Base-by-base conservation (phyloP, 2,888 invertebrate genomes). In the Caradrina clavipalpis region DNA sequence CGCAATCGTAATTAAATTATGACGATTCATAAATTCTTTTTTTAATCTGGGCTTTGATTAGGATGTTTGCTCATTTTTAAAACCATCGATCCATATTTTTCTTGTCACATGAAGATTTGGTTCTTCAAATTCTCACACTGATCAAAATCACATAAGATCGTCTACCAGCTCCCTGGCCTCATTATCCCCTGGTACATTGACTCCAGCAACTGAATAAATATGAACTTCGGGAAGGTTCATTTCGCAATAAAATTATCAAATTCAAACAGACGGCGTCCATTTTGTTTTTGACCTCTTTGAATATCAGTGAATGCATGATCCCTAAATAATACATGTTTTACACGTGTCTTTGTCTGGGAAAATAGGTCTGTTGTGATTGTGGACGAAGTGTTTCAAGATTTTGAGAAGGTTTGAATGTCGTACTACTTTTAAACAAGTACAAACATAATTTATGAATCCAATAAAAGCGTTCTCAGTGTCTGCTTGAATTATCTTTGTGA, bases 141-240 rank as follows among this genome's bases (percentile, higher is more conserved):
- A 68, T 61, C 51, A 5, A 56, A 60, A 21, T 19, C 57, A 39
- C 42, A 35, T 71, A 49, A 6, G 13, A n/a, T 49, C 11, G 22
- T 1, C 19, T 21, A 51, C 45, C 26, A 50, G 5, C 35, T 64
- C 69, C 66, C 57, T 81, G 81, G 55, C 76, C 83, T 22, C 76
- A 74, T 80, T 77, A 69, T 17, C 17, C 22, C 51, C 49, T 26
- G 8, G 74, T 68, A 58, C 82, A 58, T 75, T 78, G 80, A 78
- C 80, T 51, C 45, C 42, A 47, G 39, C 11, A 42, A 82, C 78
- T 82, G 81, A 85, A 88, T 88, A 87, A 88, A 85, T 86, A 86
- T 82, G 76, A n/a, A 84, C 68, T 67, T 69, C 58, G 67, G 42
- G 83, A 88, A 90, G 88, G 89, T 76, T 84, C 47, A 60, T 90